Base-by-base conservation (phyloP, 92 coral and sea anemone species). In the Porites cylindrica region DNA sequence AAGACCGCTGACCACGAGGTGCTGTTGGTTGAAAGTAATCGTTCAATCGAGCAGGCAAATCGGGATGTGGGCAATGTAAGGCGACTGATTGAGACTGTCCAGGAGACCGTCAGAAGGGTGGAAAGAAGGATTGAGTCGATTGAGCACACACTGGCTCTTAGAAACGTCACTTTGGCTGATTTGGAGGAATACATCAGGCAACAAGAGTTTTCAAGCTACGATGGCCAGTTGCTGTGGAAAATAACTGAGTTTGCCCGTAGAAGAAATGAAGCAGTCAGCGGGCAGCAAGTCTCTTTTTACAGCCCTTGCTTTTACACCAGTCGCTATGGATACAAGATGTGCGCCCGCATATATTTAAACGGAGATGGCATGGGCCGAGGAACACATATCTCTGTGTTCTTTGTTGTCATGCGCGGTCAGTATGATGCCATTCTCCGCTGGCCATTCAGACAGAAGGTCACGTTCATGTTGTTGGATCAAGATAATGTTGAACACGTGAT, bases 381-480 rank as follows among this genome's bases (percentile, higher is more conserved):
- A 19, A 87, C 77, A 3, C 78, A 43, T 12, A 63, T 87, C 29
- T 87, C 86, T 8, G 47, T 87, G 61, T 80, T 80, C 58, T 87
- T 87, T 61, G 86, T 87, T 47, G 29, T 89, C 89, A 85, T 74
- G 90, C 90, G 87, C 79, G 79, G 90, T 64, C 85, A 90, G 74
- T 68, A 85, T 58, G 93, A 90, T n/a, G 90, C 91, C 84, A 32
- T 90, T 20, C 90, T 91, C 85, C 90, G 92, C 84, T 88, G 94
- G 92, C 94, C 92, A 62, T 91, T 88, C 88, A 88, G 94, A 84
- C 94, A 91, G 77, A 90, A 90, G 77, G 96, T 93, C 43, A 73
- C 90, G 10, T 66, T 88, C 69, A 92, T 88, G 88, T 20, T 91
- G 52, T 8, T 94, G 69, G 93, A 94, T 85, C 98, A 94, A 52